Conservation (phyloP, 2,113 vertebrate species). For the Platanista minor region DNA sequence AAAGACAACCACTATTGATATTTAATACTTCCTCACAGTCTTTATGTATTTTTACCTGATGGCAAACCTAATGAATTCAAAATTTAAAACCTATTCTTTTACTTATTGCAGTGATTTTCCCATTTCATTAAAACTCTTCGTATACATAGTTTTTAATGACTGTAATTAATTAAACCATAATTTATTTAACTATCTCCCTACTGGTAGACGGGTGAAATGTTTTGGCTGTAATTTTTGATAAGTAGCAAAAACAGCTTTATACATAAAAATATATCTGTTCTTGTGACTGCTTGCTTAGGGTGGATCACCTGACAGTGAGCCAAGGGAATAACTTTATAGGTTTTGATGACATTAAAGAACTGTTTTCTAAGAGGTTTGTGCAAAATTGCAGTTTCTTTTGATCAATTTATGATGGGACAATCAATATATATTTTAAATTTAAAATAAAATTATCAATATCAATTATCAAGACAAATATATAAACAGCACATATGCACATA, state of each 20-base stretch:
- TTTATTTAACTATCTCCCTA: not conserved
- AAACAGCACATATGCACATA: not conserved
- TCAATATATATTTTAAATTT: not conserved
- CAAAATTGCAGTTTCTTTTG: not conserved
- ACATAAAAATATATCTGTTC: not conserved
- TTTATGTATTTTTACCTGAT: not conserved
- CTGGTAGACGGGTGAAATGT: not conserved
- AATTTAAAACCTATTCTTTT: not conserved
- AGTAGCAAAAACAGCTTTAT: not conserved
- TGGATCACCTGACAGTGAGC: not conserved
- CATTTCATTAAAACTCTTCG: conserved; percentile 7
- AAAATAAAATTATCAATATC: not conserved
- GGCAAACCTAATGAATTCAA: not conserved
- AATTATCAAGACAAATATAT: not conserved
- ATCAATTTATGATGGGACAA: not conserved
- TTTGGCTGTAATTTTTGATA: not conserved
- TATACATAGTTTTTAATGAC: not conserved
- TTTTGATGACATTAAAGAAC: not conserved
- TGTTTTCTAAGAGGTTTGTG: not conserved
- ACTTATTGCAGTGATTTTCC: not conserved
- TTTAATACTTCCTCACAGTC: not conserved
- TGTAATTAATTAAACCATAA: not conserved
- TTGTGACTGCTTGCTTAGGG: not conserved
- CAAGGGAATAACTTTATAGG: not conserved
- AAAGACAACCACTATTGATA: not conserved